Percentiles rank a stretch among this genome's conserved stretches.
Conservation (phyloP, 2,888 invertebrate species). For the Teleogryllus oceanicus region DNA sequence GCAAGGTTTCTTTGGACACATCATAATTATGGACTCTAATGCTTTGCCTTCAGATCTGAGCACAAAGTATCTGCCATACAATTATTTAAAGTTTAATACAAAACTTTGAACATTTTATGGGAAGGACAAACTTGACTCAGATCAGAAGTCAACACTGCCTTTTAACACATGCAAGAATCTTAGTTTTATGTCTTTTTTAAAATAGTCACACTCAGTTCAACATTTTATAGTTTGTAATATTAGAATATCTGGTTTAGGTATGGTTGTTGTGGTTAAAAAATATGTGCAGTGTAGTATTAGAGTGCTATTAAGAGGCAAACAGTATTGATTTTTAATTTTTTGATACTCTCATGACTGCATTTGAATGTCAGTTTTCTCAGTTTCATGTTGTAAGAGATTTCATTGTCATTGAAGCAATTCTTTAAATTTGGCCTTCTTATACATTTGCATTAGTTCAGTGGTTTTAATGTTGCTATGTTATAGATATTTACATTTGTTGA, state of each 20-base stretch:
- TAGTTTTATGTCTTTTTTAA: constrained; percentile 1
- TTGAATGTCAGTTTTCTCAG: background rate
- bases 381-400: no score
- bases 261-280: background rate
- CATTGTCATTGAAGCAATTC: background rate
- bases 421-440: background rate
- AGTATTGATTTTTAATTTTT: background rate
- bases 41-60: background rate
- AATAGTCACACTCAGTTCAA: background rate
- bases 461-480: no score
- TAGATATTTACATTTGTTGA: background rate
- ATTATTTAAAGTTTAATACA: background rate
- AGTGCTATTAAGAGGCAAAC: background rate
- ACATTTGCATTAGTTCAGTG: no score
- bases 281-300: background rate
- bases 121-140: background rate
- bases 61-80: background rate
- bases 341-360: background rate
- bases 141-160: constrained; percentile 7
- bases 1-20: constrained; percentile 18
- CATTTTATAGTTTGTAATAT: background rate
- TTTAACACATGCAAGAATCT: background rate
- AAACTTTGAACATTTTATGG: background rate
- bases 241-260: background rate
- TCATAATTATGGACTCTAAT: background rate